These are phyloP conservation scores for Psilopogon haemacephalus DNA, from an alignment of 2,113 vertebrate species.

Conservation along the genomic window DNA sequence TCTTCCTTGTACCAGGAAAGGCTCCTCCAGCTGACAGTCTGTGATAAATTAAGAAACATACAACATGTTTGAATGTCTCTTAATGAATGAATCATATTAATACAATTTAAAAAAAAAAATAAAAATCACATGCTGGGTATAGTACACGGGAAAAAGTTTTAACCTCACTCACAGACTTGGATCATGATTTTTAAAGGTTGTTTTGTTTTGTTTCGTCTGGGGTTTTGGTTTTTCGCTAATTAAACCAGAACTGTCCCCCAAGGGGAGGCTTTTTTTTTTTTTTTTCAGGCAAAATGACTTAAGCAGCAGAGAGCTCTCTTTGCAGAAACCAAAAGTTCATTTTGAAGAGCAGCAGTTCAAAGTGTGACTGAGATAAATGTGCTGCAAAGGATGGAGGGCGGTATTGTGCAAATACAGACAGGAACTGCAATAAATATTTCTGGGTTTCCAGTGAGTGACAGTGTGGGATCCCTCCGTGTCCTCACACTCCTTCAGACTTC, in stretches of 20 bases:
- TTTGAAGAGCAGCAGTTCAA: not conserved
- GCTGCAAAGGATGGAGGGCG: not conserved
- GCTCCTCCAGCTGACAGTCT: not conserved
- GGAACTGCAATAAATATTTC: not conserved
- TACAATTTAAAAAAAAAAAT: not conserved
- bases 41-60: conserved; percentile 34
- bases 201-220: too few species aligned
- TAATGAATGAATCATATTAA: conserved; percentile 58
- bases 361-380: not conserved
- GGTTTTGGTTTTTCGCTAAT: not conserved
- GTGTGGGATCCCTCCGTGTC: not conserved
- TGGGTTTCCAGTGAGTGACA: not conserved
- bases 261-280: not conserved
- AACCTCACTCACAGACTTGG: not conserved
- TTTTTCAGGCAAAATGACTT: not conserved
- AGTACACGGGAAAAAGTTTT: conserved; percentile 27
- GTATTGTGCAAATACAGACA: not conserved
- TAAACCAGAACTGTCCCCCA: not conserved
- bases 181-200: not conserved
- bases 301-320: not conserved
- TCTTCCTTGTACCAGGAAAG: not conserved
- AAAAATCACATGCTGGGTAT: not conserved
- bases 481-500: not conserved
- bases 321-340: not conserved
- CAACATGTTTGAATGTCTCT: not conserved